These are phyloP conservation scores for Caenorhabditis sp. DNA, from an alignment of 2,888 invertebrate genomes.

Conservation along the genomic window DNA sequence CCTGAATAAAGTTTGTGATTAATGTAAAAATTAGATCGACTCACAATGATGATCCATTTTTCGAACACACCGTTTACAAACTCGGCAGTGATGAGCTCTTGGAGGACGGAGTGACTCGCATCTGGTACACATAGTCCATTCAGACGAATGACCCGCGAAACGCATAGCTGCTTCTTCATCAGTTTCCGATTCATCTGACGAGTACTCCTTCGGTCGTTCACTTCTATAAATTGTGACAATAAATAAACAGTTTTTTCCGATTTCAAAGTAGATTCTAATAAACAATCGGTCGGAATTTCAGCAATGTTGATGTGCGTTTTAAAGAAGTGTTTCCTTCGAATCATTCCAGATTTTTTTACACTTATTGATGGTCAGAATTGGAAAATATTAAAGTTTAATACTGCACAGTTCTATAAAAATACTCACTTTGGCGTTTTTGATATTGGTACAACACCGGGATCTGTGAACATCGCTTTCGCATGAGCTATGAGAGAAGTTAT, in stretches of 20 bases:
- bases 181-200: conserved; percentile 46
- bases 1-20: conserved; percentile 48
- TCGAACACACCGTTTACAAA: conserved; percentile 83
- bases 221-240: background rate
- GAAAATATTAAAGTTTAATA: too few species aligned
- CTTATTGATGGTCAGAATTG: too few species aligned
- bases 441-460: conserved; percentile 86
- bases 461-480: conserved; percentile 85
- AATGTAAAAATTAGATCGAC: conserved; percentile 5
- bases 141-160: conserved; percentile 30
- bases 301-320: too few species aligned
- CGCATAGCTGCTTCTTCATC: conserved; percentile 42
- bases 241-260: conserved; percentile 1
- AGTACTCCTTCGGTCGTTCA: conserved; percentile 3
- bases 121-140: conserved; percentile 81
- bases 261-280: background rate
- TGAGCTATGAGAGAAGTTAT: conserved; percentile 82
- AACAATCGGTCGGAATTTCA: too few species aligned
- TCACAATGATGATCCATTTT: conserved; percentile 87
- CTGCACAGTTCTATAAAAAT: conserved; percentile 70
- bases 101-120: conserved; percentile 83
- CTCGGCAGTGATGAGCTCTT: conserved; percentile 86
- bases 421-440: conserved; percentile 77
- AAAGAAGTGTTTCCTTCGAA: too few species aligned
- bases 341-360: too few species aligned